Base-by-base conservation (phyloP, 2,797 vertebrate species). In the Sarcoramphus papa region DNA sequence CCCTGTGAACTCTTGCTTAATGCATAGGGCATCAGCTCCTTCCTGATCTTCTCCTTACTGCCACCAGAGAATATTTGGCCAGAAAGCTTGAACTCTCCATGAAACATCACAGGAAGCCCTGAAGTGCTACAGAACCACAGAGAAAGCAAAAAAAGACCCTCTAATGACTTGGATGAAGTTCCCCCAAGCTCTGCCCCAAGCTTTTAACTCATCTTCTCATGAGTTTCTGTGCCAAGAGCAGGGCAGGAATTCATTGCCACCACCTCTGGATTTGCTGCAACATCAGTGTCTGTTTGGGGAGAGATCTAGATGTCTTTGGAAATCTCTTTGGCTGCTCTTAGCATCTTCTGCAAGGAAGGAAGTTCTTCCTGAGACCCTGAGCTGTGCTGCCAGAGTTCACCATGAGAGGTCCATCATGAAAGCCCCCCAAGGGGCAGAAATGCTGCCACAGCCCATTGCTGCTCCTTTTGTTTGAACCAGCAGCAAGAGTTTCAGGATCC, bases 401-500 rank as follows among this genome's bases (percentile, higher is more conserved):
- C 8, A 31, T 2, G 7, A 65, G 4, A 48, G 31, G 3, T 10
- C 70, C 50, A 48, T 24, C 7, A 5, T 0, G 0, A 64, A 89
- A 70, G 1, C 37, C 18, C 12, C 14, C 17, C 12, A 27, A 54
- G 19, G 22, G 37, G 10, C 33, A 80, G 27, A 59, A 92, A 53
- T 1, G 1, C 50, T n/a, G 53, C 62, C 24, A 11, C 54, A 68
- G 60, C 18, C 47, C 59, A 41, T 3, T 30, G 8, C n/a, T 77
- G 37, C n/a, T 57, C 70, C 27, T 59, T 57, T 28, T 16, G 6
- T 9, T 35, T 19, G n/a, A 60, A 22, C 5, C 6, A 40, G 9
- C 40, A 68, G 11, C 14, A 22, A 37, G 63, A 54, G 8, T 37
- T 56, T 56, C 17, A 50, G 35, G 27, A 45, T 25, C 35, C 0